Base-by-base conservation (phyloP, 35 echinoderm and acorn worm genomes). In the Holothuria glaberrima region DNA sequence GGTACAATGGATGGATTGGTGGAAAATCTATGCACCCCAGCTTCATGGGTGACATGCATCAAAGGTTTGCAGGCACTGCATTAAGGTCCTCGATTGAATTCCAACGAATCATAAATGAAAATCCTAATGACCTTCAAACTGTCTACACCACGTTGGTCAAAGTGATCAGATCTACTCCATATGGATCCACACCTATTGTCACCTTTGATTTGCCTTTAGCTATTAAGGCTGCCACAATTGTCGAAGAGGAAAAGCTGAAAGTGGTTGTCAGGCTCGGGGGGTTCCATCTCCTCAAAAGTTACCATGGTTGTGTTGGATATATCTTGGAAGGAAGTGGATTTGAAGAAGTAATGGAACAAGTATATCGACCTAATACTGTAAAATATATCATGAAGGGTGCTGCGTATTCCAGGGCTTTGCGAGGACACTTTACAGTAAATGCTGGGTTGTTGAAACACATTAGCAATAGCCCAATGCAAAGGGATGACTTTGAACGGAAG, bases 291-390 rank as follows among this genome's bases (percentile, higher is more conserved):
- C 79, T 85, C 3, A 91, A 91, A 58, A 85, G 79, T 27, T 85
- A 85, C 76, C 60, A 70, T 50, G 90, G 77, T 71, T 91, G 90
- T 60, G 83, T 91, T 73, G 80, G 90, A 6, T 84, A 91, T 60
- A 91, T 85, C 22, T 85, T 91, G 79, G 80, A 91, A 28, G 79
- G 90, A 76, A 91, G 90, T 85, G 90, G 90, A 50, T 91, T 85
- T 34, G 90, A 59, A 91, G 80, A 91, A 91, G 90, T 78, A 30
- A 68, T 91, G 79, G 90, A 34, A 91, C 56, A 68, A 14, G 50
- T 91, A 58, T 85, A 91, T 73, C 48, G 72, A 50, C 72, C 69
- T 20, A 90, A 12, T 30, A 90, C 88, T 46, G 88, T 90, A 20
- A 78, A 91, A 61, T 85, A 85, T n/a, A 70, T 85, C 59, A 76